Conservation (phyloP, 2,888 invertebrate genomes). For the Lithosia quadra region DNA sequence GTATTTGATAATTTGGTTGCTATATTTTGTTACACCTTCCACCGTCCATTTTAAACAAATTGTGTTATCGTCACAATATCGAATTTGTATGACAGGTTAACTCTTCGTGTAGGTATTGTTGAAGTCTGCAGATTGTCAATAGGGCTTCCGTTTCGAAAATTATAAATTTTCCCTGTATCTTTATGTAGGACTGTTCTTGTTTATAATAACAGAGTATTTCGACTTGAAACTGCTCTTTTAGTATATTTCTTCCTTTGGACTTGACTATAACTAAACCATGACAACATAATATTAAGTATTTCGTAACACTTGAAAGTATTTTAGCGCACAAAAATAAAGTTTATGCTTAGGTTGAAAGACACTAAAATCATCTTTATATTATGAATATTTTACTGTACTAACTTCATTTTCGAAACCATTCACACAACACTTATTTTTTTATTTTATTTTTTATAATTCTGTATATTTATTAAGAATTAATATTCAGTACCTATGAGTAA, state of each 20-base stretch:
- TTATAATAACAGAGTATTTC: background rate
- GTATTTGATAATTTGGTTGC: background rate
- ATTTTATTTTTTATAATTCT: constrained; percentile 12
- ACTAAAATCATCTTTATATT: background rate
- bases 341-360: background rate
- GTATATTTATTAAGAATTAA: constrained; percentile 16
- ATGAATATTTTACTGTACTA: background rate
- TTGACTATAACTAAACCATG: background rate
- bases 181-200: background rate
- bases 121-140: background rate
- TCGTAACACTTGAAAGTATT: background rate
- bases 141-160: background rate
- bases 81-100: background rate
- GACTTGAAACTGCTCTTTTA: background rate
- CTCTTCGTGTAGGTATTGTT: background rate
- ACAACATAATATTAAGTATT: background rate
- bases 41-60: background rate
- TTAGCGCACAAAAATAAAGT: background rate
- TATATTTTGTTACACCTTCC: background rate
- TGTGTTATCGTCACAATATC: background rate
- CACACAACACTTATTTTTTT: background rate
- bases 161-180: background rate
- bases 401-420: constrained; percentile 8
- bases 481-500: constrained; percentile 41
- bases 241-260: too few species aligned